These are phyloP conservation scores for Hesperophylax magnus DNA, from an alignment of 1,140 invertebrate genomes.

Conservation along the genomic window DNA sequence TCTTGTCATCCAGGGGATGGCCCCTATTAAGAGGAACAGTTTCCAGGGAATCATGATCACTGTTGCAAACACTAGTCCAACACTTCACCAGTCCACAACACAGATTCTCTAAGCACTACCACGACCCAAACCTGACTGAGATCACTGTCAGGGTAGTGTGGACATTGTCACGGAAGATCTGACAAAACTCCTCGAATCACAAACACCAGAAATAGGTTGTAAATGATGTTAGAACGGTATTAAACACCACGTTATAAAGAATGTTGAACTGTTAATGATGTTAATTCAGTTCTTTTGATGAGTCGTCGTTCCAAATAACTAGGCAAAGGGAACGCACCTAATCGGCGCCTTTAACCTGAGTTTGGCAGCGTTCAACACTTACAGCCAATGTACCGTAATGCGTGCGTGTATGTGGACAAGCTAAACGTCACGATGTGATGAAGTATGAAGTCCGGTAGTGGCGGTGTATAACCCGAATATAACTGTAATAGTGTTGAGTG, in stretches of 20 bases:
- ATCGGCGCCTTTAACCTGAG: neutral
- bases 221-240: neutral
- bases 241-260: neutral
- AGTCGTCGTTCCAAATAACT: neutral
- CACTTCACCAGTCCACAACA: slow-evolving; percentile 1
- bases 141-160: neutral
- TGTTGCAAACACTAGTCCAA: neutral
- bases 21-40: slow-evolving; percentile 56
- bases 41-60: slow-evolving; percentile 48
- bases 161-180: neutral
- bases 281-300: neutral
- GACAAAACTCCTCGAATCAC: too few relatives aligned
- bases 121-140: neutral
- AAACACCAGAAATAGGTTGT: too few relatives aligned
- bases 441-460: too few relatives aligned
- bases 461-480: slow-evolving; percentile 18
- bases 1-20: slow-evolving; percentile 53
- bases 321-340: slow-evolving; percentile 8
- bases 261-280: neutral
- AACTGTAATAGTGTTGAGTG: slow-evolving; percentile 1
- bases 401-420: neutral
- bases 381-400: slow-evolving; percentile 23
- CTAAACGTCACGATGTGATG: too few relatives aligned
- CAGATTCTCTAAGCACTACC: neutral
- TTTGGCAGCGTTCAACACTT: slow-evolving; percentile 1